Evolutionary conservation across 2,888 invertebrate species (phyloP), one percentile per base, ranked within the genome.

Genomic region (Ormyrus nitidulus): DNA sequence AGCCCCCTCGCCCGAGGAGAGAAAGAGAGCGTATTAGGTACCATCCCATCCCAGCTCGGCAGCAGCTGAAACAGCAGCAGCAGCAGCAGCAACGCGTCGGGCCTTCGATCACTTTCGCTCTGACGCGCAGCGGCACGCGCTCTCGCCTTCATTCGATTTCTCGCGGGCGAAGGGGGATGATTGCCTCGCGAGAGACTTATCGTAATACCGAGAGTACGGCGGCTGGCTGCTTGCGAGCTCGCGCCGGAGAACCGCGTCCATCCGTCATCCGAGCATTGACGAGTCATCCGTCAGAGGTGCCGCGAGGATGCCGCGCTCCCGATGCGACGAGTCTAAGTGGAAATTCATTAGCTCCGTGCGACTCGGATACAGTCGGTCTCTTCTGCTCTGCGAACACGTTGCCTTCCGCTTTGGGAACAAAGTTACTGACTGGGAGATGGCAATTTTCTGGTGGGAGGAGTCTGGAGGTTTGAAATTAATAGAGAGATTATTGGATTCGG

Each of bases 221-320:
- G 68, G 61, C 56, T 1, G 49, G 19, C 10, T 6, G 8, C 5
- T 61, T 6, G 61, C 44, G 6, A 44, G 61, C 44, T 59, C 6
- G 61, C 7, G 61, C 46, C 10, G 10, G 62, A 13, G 61, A 53
- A 13, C 53, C 4, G 51, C 73, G 68, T 70, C 78, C 71, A 81
- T 81, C 81, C 81, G 81, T 81, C 81, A 78, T 62, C 51, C 74
- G 49, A 74, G 75, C 81, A 78, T 77, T 81, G 81, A 78, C 70
- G 66, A 70, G 77, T 74, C 77, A 77, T 77, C 70, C 80, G 74
- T 77, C 75, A 72, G 54, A 13, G 53, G 9, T 5, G 59, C 9
- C 2, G 48, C 34, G 10, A 54, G 10, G 54, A 54, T 54, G 48
- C 48, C n/a, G 19, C 49, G 48, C 7, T 54, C 9, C 19, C 19